Conservation (phyloP, 2,113 vertebrate species). For the chimpanzee (Pan troglodytes) region NHGRI_mPanTro3-v2.1_pri NC_072413.2:46555501-46556000, state of each 20-base stretch:
- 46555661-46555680: slow-evolving; percentile 63
- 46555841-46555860: not conserved
- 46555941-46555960: not conserved
- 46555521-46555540: not conserved
- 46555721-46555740: slow-evolving; percentile 47
- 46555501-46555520: not conserved
- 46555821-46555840: not conserved
- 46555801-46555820: slow-evolving; percentile 43
- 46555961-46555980: not conserved
- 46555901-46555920: slow-evolving; percentile 37
- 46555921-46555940: not conserved
- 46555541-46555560: slow-evolving; percentile 44
- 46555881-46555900: not conserved
- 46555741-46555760: slow-evolving; percentile 25
- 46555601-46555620: not conserved
- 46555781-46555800: slow-evolving; percentile 32
- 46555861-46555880: not conserved
- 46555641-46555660: slow-evolving; percentile 72
- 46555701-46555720: slow-evolving; percentile 67
- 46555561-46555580: not conserved
- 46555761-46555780: not conserved
- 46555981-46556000: not conserved
- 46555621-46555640: slow-evolving; percentile 51
- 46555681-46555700: slow-evolving; percentile 60
- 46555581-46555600: not conserved